phyloP scores from a whole-genome alignment of 2,113 vertebrate species.

The Heptranchias perlo region DNA sequence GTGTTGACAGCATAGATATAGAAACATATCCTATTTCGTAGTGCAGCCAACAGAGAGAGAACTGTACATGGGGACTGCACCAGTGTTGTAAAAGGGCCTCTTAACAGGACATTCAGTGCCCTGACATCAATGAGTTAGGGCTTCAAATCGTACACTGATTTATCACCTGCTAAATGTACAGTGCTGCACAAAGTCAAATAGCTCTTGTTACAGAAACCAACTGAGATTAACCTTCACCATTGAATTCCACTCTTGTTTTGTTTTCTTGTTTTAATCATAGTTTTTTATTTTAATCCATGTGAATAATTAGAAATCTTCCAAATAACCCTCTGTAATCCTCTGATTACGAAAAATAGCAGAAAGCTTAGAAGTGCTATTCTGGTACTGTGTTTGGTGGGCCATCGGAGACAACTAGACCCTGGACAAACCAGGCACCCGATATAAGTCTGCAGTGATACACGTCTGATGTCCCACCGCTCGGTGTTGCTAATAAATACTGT shows the following conservation, averaged over 20 bases:
- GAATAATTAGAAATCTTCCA: neutral
- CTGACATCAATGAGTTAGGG: neutral
- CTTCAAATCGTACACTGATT: neutral
- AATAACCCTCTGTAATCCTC: neutral
- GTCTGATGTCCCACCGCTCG: too few species aligned
- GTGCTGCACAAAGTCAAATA: neutral
- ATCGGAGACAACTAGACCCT: neutral
- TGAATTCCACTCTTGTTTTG: neutral
- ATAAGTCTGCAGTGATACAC: neutral
- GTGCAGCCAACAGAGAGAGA: neutral
- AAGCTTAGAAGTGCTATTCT: neutral
- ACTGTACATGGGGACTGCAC: neutral
- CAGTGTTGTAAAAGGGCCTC: neutral
- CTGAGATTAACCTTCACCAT: neutral
- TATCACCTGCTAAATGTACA: neutral
- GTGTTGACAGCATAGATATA: neutral
- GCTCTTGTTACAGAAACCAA: neutral
- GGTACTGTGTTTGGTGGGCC: neutral
- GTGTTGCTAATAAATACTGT: neutral
- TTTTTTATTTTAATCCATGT: conserved; percentile 1
- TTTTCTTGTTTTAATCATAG: neutral
- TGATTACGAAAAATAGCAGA: neutral
- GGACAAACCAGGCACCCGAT: neutral
- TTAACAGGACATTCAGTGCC: neutral
- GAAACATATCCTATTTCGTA: neutral